phyloP scores from a whole-genome alignment of 1,140 invertebrate genomes.

The Scaptomyza graminum region DNA sequence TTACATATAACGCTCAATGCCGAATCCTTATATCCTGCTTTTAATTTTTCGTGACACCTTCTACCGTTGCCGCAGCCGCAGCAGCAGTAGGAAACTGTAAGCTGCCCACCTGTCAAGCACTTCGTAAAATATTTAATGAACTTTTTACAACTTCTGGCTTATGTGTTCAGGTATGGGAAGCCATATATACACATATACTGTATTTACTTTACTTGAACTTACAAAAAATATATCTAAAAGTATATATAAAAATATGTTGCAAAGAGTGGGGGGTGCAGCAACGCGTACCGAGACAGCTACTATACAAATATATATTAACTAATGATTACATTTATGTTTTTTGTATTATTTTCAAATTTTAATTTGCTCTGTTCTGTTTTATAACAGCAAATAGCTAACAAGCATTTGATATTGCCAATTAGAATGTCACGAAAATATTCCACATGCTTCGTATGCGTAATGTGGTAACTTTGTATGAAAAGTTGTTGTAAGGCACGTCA shows the following conservation, averaged over 20 bases:
- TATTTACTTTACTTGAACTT: slow-evolving; percentile 6
- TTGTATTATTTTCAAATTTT: background rate
- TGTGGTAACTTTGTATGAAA: slow-evolving; percentile 18
- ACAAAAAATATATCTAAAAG: no score
- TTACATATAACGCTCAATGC: slow-evolving; percentile 68
- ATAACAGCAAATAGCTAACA: slow-evolving; percentile 13
- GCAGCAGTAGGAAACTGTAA: slow-evolving; percentile 9
- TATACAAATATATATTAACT: background rate
- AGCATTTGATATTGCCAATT: slow-evolving; percentile 22
- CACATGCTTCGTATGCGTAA: slow-evolving; percentile 33
- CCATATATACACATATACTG: background rate
- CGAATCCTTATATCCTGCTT: slow-evolving; percentile 76
- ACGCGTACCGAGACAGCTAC: no score
- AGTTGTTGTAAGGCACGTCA: slow-evolving; percentile 31
- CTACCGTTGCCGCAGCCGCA: background rate
- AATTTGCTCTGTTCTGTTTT: background rate
- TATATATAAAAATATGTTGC: no score
- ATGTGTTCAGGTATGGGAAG: slow-evolving; percentile 15
- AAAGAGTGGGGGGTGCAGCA: no score
- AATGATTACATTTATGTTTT: background rate
- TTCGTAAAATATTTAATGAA: slow-evolving; percentile 70
- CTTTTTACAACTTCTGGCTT: slow-evolving; percentile 50
- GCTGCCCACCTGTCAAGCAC: slow-evolving; percentile 40
- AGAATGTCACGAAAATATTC: slow-evolving; percentile 39
- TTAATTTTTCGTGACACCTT: slow-evolving; percentile 76